phyloP scores from a whole-genome alignment of 1,140 invertebrate species.

The Pseudomyrmex flavicornis region DNA sequence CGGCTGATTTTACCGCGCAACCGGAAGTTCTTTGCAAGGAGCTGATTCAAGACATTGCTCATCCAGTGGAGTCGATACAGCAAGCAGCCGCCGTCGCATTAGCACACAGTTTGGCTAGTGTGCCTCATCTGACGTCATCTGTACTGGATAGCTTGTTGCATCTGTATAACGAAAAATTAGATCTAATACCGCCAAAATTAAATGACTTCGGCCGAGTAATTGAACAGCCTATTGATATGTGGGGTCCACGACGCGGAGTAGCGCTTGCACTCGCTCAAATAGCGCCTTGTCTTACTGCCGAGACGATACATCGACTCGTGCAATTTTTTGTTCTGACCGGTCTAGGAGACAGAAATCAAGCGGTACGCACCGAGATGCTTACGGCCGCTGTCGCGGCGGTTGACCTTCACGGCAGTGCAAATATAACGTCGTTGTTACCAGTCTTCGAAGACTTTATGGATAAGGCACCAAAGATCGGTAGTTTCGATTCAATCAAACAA shows the following conservation, averaged over 20 bases:
- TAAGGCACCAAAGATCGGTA: conserved; percentile 95
- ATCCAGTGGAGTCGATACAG: conserved; percentile 92
- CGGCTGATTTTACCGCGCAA: conserved; percentile 85
- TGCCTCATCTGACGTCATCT: conserved; percentile 85
- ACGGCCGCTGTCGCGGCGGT: conserved; percentile 96
- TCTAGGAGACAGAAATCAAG: conserved; percentile 93
- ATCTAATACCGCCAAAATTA: conserved; percentile 93
- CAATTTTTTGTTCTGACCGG: conserved; percentile 95
- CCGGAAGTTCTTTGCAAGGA: conserved; percentile 87
- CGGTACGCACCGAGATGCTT: conserved; percentile 96
- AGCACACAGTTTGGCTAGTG: conserved; percentile 88
- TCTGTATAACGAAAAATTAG: conserved; percentile 92
- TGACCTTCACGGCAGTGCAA: conserved; percentile 95
- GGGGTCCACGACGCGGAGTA: conserved; percentile 94
- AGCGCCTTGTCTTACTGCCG: conserved; percentile 89
- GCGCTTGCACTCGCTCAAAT: conserved; percentile 92
- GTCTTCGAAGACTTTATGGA: conserved; percentile 96
- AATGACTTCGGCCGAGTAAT: conserved; percentile 97
- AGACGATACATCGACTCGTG: conserved; percentile 90
- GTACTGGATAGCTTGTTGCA: conserved; percentile 89
- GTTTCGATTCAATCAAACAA: conserved; percentile 96
- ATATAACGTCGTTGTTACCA: conserved; percentile 89
- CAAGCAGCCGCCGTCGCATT: conserved; percentile 91
- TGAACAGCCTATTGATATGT: conserved; percentile 93
- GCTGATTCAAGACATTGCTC: conserved; percentile 91